Evolutionary conservation across 2,113 vertebrate genomes (phyloP).

Genomic region (Canis aureus): DNA sequence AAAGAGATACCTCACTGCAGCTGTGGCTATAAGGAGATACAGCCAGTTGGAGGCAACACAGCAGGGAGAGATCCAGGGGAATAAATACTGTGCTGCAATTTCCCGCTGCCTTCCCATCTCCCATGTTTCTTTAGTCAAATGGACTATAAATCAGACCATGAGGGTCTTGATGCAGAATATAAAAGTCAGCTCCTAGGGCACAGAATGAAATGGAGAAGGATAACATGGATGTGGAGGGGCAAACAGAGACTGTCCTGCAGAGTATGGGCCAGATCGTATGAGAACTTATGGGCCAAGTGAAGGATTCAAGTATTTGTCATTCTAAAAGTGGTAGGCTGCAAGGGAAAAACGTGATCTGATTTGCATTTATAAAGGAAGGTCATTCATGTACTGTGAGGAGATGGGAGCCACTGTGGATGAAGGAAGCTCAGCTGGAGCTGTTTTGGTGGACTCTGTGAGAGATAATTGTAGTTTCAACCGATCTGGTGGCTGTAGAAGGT

Average conservation of each 20-base stretch:
- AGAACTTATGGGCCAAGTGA: not conserved
- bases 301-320: not conserved
- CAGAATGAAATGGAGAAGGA: not conserved
- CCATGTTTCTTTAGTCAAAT: not conserved
- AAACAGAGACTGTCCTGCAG: not conserved
- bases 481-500: too few relatives aligned
- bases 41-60: not conserved
- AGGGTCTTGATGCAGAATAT: not conserved
- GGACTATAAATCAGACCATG: not conserved
- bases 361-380: not conserved
- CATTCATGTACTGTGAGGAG: not conserved
- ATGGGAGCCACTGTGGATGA: accelerated
- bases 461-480: too few relatives aligned
- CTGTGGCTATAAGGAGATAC: not conserved
- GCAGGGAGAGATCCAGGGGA: not conserved
- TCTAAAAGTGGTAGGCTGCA: not conserved
- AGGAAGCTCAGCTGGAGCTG: not conserved
- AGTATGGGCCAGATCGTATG: not conserved
- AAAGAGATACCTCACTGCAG: not conserved
- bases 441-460: not conserved
- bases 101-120: not conserved
- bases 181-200: not conserved
- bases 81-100: not conserved
- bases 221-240: not conserved
- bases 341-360: not conserved